Conservation (phyloP, 2,113 vertebrate genomes). For the Jaculus jaculus region DNA sequence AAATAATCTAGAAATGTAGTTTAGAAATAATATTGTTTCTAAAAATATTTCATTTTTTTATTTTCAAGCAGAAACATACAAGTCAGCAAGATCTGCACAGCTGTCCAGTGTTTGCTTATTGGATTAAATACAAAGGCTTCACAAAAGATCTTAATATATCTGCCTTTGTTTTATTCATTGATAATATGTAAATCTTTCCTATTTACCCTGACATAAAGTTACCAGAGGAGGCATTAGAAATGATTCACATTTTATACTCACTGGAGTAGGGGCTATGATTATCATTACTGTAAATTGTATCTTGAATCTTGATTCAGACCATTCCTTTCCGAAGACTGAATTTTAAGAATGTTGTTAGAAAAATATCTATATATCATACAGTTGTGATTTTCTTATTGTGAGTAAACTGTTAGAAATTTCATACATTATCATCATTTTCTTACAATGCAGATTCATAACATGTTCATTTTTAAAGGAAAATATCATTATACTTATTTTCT, state of each 20-base stretch:
- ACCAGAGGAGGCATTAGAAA: not conserved
- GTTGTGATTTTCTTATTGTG: too few species aligned
- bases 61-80: not conserved
- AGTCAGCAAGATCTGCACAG: not conserved
- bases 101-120: not conserved
- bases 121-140: not conserved
- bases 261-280: too few species aligned
- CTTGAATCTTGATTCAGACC: too few species aligned
- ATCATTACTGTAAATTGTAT: too few species aligned
- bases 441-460: not conserved
- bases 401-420: too few species aligned
- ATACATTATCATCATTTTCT: not conserved
- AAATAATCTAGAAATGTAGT: not conserved
- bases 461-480: slow-evolving; percentile 42
- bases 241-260: slow-evolving; percentile 5
- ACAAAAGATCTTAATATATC: not conserved
- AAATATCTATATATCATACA: too few species aligned
- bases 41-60: too few species aligned
- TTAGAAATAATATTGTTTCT: not conserved
- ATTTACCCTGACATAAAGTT: not conserved
- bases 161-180: not conserved
- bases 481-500: slow-evolving; percentile 64
- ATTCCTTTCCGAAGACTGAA: too few species aligned
- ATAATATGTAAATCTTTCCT: not conserved
- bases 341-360: too few species aligned